Base-by-base conservation (phyloP, 2,888 invertebrate species). In the Erynnis tages region DNA sequence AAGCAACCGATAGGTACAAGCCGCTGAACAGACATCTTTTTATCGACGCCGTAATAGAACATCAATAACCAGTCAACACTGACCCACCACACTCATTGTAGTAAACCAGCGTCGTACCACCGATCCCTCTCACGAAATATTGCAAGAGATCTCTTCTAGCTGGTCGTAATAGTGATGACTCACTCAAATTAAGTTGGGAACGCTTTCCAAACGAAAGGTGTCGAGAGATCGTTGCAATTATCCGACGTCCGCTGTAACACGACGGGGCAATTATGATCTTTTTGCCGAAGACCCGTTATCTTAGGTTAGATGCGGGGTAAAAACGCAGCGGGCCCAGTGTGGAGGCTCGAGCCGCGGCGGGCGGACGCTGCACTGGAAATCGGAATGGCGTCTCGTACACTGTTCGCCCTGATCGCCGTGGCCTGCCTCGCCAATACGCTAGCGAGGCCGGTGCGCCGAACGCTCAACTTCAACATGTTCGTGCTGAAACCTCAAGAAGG, bases 161-260 rank as follows among this genome's bases (percentile, higher is more conserved):
- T 76, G 77, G 61, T 61, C 56, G 37, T 45, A 60, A 62, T 67
- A 65, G 63, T 70, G 72, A 77, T 78, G 79, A 79, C 71, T 84
- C 84, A 82, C 72, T 70, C 64, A 68, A 82, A 83, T 83, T 75
- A 80, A 83, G 79, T 78, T 74, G 63, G 74, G 68, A 79, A 77
- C 76, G 82, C 88, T 88, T 88, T 88, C 88, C 83, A 84, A 86
- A 79, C 76, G 88, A 88, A 88, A 88, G 87, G 87, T 86, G 84
- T 71, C 76, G 78, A 79, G 82, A 81, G 78, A 73, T 73, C 71
- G 75, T 66, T 75, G 84, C 80, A 84, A 86, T 87, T 84, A 87
- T 76, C 62, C 71, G 71, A 35, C 50, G 29, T 43, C 50, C 50
- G 65, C 68, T 69, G 67, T 64, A 69, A 73, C 74, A 76, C 70